Evolutionary conservation across 2,113 vertebrate genomes (phyloP).

Genomic region (Dipodomys spectabilis): DNA sequence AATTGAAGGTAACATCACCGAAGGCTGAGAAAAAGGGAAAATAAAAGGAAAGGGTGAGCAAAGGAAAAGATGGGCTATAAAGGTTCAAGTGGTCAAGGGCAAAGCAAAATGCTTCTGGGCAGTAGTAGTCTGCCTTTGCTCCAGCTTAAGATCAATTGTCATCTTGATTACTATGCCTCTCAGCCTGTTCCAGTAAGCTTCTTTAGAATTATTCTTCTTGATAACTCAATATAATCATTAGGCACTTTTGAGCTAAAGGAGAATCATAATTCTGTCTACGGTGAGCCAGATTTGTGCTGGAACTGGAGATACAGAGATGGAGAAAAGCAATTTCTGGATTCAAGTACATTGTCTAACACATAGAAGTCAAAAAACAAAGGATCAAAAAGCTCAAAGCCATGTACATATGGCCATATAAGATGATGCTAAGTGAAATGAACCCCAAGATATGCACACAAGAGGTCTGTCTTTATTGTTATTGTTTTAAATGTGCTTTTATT

Average conservation of each 20-base stretch:
- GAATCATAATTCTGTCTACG: background rate
- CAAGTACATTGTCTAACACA: background rate
- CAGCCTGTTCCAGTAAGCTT: background rate
- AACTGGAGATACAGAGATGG: background rate
- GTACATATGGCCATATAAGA: too few relatives aligned
- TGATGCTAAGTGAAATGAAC: too few relatives aligned
- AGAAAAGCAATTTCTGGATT: background rate
- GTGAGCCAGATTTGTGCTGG: background rate
- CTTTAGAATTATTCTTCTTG: background rate
- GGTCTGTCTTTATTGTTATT: too few relatives aligned
- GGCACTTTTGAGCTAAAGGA: background rate
- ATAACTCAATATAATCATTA: background rate
- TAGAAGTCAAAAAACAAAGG: background rate
- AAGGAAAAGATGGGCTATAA: background rate
- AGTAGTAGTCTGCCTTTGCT: fast-evolving
- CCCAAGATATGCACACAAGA: too few relatives aligned
- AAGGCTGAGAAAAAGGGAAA: background rate
- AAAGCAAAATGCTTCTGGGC: background rate
- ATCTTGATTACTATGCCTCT: background rate
- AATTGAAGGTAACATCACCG: background rate
- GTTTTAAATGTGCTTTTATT: too few relatives aligned
- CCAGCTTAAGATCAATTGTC: background rate
- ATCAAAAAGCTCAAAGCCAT: background rate
- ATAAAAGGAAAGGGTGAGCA: background rate
- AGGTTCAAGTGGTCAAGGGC: background rate